A percentile compares a stretch with the other conserved stretches of the same genome.
These are phyloP conservation scores for Cyrtorhinus lividipennis DNA, from an alignment of 1,140 invertebrate genomes.

Conservation along the genomic window DNA sequence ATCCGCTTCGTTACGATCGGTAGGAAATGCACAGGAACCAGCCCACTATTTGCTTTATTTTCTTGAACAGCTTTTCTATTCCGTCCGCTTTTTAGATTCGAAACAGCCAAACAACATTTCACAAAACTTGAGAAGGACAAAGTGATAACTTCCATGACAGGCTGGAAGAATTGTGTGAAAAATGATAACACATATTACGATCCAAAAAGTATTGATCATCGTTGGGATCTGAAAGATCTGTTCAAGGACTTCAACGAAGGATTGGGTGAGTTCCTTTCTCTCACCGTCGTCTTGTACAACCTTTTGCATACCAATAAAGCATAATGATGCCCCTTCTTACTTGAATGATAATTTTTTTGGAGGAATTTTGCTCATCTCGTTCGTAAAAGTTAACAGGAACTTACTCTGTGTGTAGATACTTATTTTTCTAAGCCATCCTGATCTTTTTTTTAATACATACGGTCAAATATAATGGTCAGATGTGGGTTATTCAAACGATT, in stretches of 20 bases:
- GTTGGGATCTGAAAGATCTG: not conserved
- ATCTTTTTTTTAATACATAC: not conserved
- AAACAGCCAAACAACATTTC: not conserved
- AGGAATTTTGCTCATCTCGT: no score
- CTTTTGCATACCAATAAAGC: not conserved
- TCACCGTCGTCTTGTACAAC: no score
- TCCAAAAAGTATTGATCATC: no score
- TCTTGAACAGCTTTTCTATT: not conserved
- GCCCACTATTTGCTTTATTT: not conserved
- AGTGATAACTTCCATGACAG: not conserved
- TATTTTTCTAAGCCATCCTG: not conserved
- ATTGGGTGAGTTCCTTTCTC: not conserved
- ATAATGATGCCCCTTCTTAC: not conserved
- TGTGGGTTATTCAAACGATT: no score
- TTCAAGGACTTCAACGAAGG: not conserved
- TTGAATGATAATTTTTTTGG: no score
- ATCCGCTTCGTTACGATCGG: no score
- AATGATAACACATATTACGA: no score
- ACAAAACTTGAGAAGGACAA: not conserved
- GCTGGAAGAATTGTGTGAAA: no score
- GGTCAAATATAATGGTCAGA: no score
- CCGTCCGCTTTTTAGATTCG: not conserved
- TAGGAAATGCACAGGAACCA: no score
- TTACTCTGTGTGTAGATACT: no score
- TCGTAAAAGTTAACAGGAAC: no score